phyloP scores from a whole-genome alignment of 2,888 invertebrate genomes.

The Dastarcus helophoroides region DNA sequence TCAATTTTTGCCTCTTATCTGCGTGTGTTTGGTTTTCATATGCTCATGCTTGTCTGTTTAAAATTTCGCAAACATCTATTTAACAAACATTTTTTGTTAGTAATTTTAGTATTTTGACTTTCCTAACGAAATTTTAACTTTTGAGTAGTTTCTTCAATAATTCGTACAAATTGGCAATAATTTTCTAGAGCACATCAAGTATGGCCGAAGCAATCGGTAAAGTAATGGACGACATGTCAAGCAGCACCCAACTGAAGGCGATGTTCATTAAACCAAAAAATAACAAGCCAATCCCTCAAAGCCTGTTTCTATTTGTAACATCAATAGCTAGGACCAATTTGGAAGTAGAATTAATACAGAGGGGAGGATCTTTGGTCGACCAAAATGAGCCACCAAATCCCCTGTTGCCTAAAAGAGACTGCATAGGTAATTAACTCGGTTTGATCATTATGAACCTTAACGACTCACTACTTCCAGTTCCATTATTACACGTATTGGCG shows the following conservation, averaged over 20 bases:
- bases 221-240: slow-evolving; percentile 90
- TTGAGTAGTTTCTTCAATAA: no score
- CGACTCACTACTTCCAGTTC: slow-evolving; percentile 47
- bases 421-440: slow-evolving; percentile 48
- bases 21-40: no score
- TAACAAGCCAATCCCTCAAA: slow-evolving; percentile 52
- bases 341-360: slow-evolving; percentile 83
- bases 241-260: slow-evolving; percentile 70
- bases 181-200: slow-evolving; percentile 50
- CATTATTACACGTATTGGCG: slow-evolving; percentile 76
- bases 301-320: slow-evolving; percentile 77
- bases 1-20: no score
- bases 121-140: no score
- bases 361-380: slow-evolving; percentile 62
- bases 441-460: slow-evolving; percentile 2
- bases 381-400: slow-evolving; percentile 39
- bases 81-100: no score
- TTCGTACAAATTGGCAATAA: no score
- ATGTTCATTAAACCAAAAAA: slow-evolving; percentile 65
- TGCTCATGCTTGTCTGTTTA: no score
- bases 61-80: no score
- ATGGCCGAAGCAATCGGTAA: slow-evolving; percentile 82
- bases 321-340: slow-evolving; percentile 85
- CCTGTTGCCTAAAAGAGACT: slow-evolving; percentile 66
- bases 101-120: no score